Evolutionary conservation across 2,797 vertebrate genomes (phyloP), one percentile per base, ranked within the genome.

Genomic region (Peromyscus aztecus): DNA sequence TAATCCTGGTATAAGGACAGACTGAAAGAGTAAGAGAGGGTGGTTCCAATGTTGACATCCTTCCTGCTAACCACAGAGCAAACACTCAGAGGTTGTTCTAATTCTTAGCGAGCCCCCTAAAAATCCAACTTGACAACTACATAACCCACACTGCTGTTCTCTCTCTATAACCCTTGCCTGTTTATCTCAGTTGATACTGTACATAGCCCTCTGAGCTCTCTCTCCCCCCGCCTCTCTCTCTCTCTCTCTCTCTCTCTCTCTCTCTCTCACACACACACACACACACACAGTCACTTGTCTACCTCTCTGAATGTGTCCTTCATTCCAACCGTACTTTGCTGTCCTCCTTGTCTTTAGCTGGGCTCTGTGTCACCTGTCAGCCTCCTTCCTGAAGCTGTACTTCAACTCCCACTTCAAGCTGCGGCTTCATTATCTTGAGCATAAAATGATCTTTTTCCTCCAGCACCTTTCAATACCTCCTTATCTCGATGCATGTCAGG

Each of bases 351-450:
- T 90, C 75, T 93, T 14, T 77, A 43, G 49, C 27, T 86, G 59
- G 73, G 37, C 40, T 75, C 61, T 91, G 83, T 55, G 57, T 78
- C 55, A 69, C 52, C 76, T 90, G 57, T 57, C 85, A 83, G 24
- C 82, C 83, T 96, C 78, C 69, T 97, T 75, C n/a, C 71, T 77
- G n/a, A 95, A 46, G 76, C 81, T 93, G 77, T 78, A 95, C 76
- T 34, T 94, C 61, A 87, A 63, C 49, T 96, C 52, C 52, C 75
- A 88, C 43, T 90, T 82, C 89, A 91, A 96, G 83, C 59, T 34
- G 55, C 81, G 29, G 49, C 85, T 86, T 97, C 29, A 92, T 91
- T 90, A 89, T 80, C 34, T 95, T 77, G 67, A 5, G 23, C 55
- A 94, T 83, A 91, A 95, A 87, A 82, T 71, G 4, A n/a, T 88